Base-by-base conservation (phyloP, 2,888 invertebrate species). In the Cremastinae sp. region DNA sequence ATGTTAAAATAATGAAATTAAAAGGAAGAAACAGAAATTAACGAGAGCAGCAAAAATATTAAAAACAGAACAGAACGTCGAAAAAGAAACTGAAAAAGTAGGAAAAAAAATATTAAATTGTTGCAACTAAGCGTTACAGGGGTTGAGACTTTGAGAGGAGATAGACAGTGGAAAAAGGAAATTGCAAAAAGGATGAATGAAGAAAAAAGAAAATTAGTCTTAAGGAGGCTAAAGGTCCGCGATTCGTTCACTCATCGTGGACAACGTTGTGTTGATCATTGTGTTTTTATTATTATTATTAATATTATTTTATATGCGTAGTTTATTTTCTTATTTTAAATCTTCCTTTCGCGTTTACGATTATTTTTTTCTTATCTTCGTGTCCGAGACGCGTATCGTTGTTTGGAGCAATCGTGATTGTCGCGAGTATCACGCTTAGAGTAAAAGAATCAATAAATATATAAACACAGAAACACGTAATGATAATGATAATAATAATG, bases 1-100 rank as follows among this genome's bases (percentile, higher is more conserved):
- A 71, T 75, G 64, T 64, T 58, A 66, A 68, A 56, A 70, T 59
- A 59, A 78, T 71, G 47, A 72, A 64, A 43, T 51, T 37, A 56
- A 58, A 64, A 35, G 14, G 45, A 59, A 59, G 18, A 62, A 56
- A 56, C 47, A 49, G 41, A 49, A 66, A n/a, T 58, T 41, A 59
- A 41, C 20, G 16, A 55, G 5, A 43, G 12, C 0, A 22, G n/a
- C 12, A 2, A 39, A 37, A 20, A 3, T 58, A 53, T 56, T 59
- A 49, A 78, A 79, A 58, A 79, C 82, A 74, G 78, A 79, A 79
- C 61, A 79, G 66, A n/a, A n/a, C n/a, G n/a, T n/a, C 18, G 16
- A 35, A 58, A 4, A 20, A 39, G 35, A 45, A 51, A 66, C 47
- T n/a, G n/a, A n/a, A 59, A 53, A 66, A 51, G 12, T 58, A 53